Percentiles rank a stretch among this genome's conserved stretches.
phyloP scores from a whole-genome alignment of 1,140 invertebrate genomes.

The Drosophila ogumai region DNA sequence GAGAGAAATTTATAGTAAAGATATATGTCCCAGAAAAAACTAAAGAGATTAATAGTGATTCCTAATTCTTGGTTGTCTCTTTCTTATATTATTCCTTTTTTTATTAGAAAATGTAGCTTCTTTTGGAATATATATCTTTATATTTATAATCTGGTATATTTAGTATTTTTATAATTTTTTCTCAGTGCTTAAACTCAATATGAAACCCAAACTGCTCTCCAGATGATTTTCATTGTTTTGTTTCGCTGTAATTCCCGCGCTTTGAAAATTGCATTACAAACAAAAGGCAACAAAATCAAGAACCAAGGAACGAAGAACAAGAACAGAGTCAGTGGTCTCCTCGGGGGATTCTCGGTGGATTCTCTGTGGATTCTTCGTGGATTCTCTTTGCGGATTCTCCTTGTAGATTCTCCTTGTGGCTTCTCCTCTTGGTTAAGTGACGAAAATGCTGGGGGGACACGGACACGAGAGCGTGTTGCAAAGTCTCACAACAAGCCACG shows the following conservation, averaged over 20 bases:
- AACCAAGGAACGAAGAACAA: constrained; percentile 37
- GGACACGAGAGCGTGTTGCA: constrained; percentile 45
- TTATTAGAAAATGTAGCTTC: neutral
- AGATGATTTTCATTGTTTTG: constrained; percentile 77
- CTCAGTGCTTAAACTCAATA: constrained; percentile 18
- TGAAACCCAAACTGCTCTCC: constrained; percentile 32
- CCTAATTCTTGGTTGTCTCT: neutral
- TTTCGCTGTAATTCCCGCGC: constrained; percentile 77
- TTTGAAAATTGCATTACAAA: constrained; percentile 83
- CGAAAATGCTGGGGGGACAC: constrained; percentile 33
- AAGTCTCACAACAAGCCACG: constrained; percentile 48
- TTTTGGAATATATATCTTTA: fast-evolving
- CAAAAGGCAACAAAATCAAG: constrained; percentile 61
- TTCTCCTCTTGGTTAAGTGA: constrained; percentile 23
- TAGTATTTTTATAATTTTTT: neutral
- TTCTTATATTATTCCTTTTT: neutral
- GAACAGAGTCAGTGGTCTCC: constrained; percentile 27
- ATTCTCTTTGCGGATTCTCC: constrained; percentile 19
- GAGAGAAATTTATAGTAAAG: neutral
- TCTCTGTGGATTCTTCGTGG: constrained; percentile 29
- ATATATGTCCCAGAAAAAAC: neutral
- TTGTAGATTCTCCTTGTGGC: constrained; percentile 8
- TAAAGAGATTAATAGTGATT: too few species aligned
- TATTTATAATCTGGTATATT: too few species aligned
- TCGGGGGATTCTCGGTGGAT: constrained; percentile 27